Base-by-base conservation (phyloP, 2,888 invertebrate species). In the Mythimna pallens region DNA sequence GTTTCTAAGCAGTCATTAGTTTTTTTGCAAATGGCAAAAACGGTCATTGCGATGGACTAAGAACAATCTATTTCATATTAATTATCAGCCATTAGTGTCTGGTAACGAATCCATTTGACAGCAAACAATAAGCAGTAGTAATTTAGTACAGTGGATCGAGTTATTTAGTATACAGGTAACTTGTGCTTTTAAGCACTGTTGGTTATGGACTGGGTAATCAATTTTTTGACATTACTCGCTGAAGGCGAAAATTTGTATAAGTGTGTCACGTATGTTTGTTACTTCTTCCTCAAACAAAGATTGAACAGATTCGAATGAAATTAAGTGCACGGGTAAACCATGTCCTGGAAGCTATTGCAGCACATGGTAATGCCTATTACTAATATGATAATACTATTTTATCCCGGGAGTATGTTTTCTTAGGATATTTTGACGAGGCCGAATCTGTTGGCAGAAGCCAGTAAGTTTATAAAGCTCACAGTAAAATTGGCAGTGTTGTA, bases 101-200 rank as follows among this genome's bases (percentile, higher is more conserved):
- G n/a, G 68, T 78, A 81, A 83, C 71, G 76, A 79, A 67, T 74
- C 25, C 57, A 71, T 62, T 70, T 69, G 62, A 68, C 67, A 73
- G 73, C 55, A 58, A 78, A 78, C 70, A 68, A 73, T 78, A 78
- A 78, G 69, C 63, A 77, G 40, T 71, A 62, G 70, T 61, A 73
- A 78, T 74, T 78, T 71, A 58, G 68, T 77, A 76, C 52, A 67
- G 4, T 58, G 10, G 47, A 74, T 10, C 36, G 20, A 50, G 10
- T 3, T 36, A 74, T 57, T 58, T 65, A 14, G 58, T 52, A 1
- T 34, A 25, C 17, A 34, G 20, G 7, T 5, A 34, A 34, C 17
- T 36, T 43, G 14, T 2, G n/a, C 57, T 3, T 59, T n/a, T 34
- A 22, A 69, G 4, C 14, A 30, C 43, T 47, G 12, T 43, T 47